Evolutionary conservation across 2,113 vertebrate species (phyloP).

Genomic region (Sisor rabdophorus): DNA sequence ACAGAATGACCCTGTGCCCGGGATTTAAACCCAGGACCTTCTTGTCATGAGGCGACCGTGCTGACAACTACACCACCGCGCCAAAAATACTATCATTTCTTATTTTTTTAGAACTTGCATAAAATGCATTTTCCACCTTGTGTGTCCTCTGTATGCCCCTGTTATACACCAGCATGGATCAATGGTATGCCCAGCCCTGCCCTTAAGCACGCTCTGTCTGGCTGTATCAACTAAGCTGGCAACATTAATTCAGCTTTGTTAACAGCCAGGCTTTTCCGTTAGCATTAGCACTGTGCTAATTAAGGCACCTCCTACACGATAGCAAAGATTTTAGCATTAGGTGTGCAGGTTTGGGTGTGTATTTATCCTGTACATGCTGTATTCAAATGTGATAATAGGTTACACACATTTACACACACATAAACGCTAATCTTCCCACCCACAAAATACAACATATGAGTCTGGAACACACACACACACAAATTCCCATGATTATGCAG

Average conservation of each 20-base stretch:
- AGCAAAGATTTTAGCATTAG: not conserved
- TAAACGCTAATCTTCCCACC: slow-evolving; percentile 13
- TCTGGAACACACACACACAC: slow-evolving; percentile 31
- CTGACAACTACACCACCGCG: too few species aligned
- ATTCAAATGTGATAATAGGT: slow-evolving; percentile 26
- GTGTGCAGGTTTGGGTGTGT: slow-evolving; percentile 31
- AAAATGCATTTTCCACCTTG: too few species aligned
- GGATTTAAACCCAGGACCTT: too few species aligned
- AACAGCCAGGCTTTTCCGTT: slow-evolving; percentile 21
- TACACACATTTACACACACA: not conserved
- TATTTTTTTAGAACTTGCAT: too few species aligned
- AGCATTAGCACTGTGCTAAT: slow-evolving; percentile 40
- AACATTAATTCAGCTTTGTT: slow-evolving; percentile 50
- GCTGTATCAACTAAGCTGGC: slow-evolving; percentile 45
- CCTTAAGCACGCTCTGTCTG: slow-evolving; percentile 36
- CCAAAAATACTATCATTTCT: too few species aligned
- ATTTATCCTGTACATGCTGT: not conserved
- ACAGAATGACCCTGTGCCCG: too few species aligned
- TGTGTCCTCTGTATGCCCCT: not conserved
- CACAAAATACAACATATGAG: slow-evolving; percentile 3
- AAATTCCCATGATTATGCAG: slow-evolving; percentile 47
- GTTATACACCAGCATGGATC: slow-evolving; percentile 36
- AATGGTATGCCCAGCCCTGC: slow-evolving; percentile 40
- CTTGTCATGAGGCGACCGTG: too few species aligned
- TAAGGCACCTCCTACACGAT: slow-evolving; percentile 31